Conservation (phyloP, 2,888 invertebrate species). For the Sicus ferrugineus region DNA sequence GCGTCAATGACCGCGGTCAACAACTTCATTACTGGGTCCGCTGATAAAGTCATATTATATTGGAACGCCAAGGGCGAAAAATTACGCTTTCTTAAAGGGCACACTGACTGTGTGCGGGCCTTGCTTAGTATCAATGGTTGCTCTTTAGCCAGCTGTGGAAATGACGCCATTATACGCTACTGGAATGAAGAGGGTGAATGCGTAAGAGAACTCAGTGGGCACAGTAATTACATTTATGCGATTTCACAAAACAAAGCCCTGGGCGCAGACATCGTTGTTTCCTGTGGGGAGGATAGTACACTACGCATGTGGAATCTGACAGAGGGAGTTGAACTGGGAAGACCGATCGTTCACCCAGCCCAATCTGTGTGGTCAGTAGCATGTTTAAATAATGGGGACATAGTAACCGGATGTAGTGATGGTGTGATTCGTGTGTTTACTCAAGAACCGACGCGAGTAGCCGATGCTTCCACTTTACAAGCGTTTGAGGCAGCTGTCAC, state of each 20-base stretch:
- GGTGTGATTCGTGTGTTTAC: slow-evolving; percentile 88
- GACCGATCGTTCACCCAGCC: slow-evolving; percentile 71
- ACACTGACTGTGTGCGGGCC: slow-evolving; percentile 90
- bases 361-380: slow-evolving; percentile 90
- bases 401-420: slow-evolving; percentile 89
- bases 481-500: slow-evolving; percentile 79
- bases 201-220: slow-evolving; percentile 79
- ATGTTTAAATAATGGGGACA: slow-evolving; percentile 84
- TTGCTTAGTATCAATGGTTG: slow-evolving; percentile 73
- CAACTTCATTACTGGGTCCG: slow-evolving; percentile 81
- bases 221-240: slow-evolving; percentile 86
- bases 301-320: slow-evolving; percentile 78
- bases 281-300: slow-evolving; percentile 89
- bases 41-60: slow-evolving; percentile 87
- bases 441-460: slow-evolving; percentile 73
- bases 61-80: slow-evolving; percentile 79
- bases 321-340: slow-evolving; percentile 54
- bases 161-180: slow-evolving; percentile 86
- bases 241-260: slow-evolving; percentile 69
- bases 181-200: slow-evolving; percentile 87
- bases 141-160: slow-evolving; percentile 88
- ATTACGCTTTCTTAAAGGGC: slow-evolving; percentile 76
- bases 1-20: slow-evolving; percentile 63
- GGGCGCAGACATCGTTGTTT: slow-evolving; percentile 73
- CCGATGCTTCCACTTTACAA: slow-evolving; percentile 70